phyloP scores from a whole-genome alignment of 2,888 invertebrate species.

The Rotaria sp. region DNA sequence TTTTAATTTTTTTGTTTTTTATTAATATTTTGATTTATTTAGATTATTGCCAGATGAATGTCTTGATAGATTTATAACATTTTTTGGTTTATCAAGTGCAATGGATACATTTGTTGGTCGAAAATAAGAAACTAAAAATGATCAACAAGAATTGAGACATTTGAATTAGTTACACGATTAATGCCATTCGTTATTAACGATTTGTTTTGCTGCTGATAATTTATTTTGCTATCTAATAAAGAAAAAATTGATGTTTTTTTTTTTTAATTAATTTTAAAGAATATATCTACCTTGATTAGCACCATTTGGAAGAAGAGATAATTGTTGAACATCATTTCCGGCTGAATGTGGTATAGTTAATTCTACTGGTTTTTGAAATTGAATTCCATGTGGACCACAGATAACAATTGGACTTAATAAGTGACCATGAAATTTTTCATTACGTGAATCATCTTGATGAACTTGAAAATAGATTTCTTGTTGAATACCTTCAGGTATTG shows the following conservation, averaged over 20 bases:
- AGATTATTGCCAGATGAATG: not conserved
- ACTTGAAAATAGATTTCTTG: conserved; percentile 85
- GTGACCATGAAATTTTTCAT: conserved; percentile 65
- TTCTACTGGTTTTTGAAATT: conserved; percentile 79
- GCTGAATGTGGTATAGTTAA: conserved; percentile 71
- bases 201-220: not conserved
- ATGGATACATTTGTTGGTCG: not conserved
- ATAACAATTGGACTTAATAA: conserved; percentile 85
- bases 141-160: not conserved
- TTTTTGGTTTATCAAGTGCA: not conserved
- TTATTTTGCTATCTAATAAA: not conserved
- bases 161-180: not conserved
- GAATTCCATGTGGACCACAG: conserved; percentile 86
- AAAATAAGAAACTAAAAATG: conserved; percentile 15
- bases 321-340: not conserved
- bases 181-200: not conserved
- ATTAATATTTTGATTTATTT: not conserved
- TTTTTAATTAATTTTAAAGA: too few relatives aligned
- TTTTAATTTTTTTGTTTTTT: not conserved
- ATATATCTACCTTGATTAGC: not conserved
- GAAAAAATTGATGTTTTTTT: too few relatives aligned
- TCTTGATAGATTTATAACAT: not conserved
- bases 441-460: conserved; percentile 29
- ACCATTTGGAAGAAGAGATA: not conserved
- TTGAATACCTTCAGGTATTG: conserved; percentile 70